A percentile compares a stretch with the other conserved stretches of the same genome.
Evolutionary conservation across 2,113 vertebrate genomes (phyloP).

Genomic region (Dipodomys merriami): DNA sequence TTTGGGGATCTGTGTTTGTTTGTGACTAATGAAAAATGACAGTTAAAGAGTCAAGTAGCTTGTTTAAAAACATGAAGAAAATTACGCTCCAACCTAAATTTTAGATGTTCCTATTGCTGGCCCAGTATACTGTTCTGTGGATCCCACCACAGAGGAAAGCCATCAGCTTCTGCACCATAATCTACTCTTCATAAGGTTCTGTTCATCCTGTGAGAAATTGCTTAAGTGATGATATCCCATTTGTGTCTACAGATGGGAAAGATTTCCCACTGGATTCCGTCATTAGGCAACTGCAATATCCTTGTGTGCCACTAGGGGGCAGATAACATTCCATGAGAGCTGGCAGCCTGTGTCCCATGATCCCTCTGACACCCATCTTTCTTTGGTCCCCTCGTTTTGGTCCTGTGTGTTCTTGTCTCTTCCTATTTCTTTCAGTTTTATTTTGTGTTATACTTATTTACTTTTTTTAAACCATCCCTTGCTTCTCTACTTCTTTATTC

Average conservation of each 20-base stretch:
- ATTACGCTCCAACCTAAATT: neutral
- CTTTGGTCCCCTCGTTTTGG: neutral
- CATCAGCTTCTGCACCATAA: neutral
- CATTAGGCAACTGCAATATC: slow-evolving; percentile 23
- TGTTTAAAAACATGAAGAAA: neutral
- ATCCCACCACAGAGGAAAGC: neutral
- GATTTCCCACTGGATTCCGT: neutral
- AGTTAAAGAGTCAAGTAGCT: neutral
- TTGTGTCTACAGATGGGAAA: neutral
- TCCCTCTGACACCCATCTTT: neutral
- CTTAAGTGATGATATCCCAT: neutral
- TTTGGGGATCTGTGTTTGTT: neutral
- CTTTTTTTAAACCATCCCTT: neutral
- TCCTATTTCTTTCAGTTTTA: neutral
- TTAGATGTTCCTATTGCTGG: neutral
- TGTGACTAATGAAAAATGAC: neutral
- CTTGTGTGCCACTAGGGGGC: slow-evolving; percentile 48
- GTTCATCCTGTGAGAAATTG: neutral
- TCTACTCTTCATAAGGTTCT: neutral
- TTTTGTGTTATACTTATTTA: neutral
- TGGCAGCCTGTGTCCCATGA: neutral
- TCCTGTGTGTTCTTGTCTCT: neutral
- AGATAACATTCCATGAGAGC: neutral
- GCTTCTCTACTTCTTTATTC: neutral
- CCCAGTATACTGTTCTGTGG: neutral